phyloP scores from a whole-genome alignment of 2,888 invertebrate species.

The Plagiodera versicolora region DNA sequence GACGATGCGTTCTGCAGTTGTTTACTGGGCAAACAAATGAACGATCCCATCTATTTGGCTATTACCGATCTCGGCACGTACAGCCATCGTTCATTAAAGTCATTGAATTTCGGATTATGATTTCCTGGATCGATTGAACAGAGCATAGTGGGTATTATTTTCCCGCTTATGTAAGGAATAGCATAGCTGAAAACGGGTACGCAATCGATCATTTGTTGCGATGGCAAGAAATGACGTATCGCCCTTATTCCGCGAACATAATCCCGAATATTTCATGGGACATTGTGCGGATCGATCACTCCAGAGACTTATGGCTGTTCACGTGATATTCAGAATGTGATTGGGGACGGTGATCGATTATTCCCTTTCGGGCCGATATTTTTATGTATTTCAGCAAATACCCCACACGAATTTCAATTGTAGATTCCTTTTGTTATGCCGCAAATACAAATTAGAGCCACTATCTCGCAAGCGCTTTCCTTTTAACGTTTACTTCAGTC shows the following conservation, averaged over 20 bases:
- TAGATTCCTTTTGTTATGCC: too few relatives aligned
- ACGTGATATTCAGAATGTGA: neutral
- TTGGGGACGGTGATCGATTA: neutral
- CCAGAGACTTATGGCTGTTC: neutral
- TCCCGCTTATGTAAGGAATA: too few relatives aligned
- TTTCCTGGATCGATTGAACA: neutral
- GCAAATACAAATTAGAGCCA: too few relatives aligned
- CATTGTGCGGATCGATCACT: conserved; percentile 1
- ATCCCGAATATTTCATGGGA: neutral
- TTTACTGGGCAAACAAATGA: neutral
- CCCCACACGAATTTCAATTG: too few relatives aligned
- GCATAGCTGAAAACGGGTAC: too few relatives aligned
- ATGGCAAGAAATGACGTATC: neutral
- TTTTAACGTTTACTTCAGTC: too few relatives aligned
- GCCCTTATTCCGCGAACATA: neutral
- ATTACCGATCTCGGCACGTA: neutral
- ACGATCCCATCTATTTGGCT: neutral
- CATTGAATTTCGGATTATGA: too few relatives aligned
- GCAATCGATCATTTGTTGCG: neutral
- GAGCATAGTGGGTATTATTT: too few relatives aligned
- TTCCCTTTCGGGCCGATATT: neutral
- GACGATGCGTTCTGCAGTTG: neutral
- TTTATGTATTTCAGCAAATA: neutral
- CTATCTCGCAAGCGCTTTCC: too few relatives aligned
- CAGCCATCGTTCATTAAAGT: too few relatives aligned